Base-by-base conservation (phyloP, 2,113 vertebrate genomes). In the Panurus biarmicus region DNA sequence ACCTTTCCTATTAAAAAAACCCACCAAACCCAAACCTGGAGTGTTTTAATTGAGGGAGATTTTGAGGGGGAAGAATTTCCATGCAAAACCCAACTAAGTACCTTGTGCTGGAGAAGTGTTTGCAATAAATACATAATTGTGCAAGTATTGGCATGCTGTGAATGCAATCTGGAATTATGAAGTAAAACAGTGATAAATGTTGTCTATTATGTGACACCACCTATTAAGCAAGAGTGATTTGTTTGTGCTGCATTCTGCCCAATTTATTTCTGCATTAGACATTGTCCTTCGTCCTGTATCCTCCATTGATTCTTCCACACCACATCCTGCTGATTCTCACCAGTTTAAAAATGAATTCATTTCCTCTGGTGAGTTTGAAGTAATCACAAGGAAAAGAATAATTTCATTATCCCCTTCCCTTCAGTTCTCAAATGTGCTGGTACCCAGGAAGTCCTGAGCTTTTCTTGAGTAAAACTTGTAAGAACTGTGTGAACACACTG, bases 101-200 rank as follows among this genome's bases (percentile, higher is more conserved):
- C 50, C 23, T 89, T 29, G 57, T 14, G 22, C 79, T 42, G 29
- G 51, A 62, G 65, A 65, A 88, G 36, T 12, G 50, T 54, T 78
- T 83, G 62, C 62, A 67, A 54, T 60, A 92, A 82, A 57, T 56
- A 44, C 26, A 40, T n/a, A 23, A 33, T 21, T 61, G 90, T 67
- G 60, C 35, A 11, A 61, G 15, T 76, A 47, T 47, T 54, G 96
- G 87, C 83, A 79, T 47, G 45, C 61, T 75, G 35, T 56, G 82
- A 89, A 45, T 47, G 44, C 73, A 31, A 35, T 18, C 57, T 31
- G 87, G 81, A 80, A 80, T 94, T 61, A 80, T 77, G 79, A 95
- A 94, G 87, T 86, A 64, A 89, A 87, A 15, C 81, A 20, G 71
- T 93, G 92, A 81, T 47, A 57, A 91, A 86, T 79, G 85, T 51